phyloP scores from a whole-genome alignment of 2,113 vertebrate genomes.

The Candoia aspera region DNA sequence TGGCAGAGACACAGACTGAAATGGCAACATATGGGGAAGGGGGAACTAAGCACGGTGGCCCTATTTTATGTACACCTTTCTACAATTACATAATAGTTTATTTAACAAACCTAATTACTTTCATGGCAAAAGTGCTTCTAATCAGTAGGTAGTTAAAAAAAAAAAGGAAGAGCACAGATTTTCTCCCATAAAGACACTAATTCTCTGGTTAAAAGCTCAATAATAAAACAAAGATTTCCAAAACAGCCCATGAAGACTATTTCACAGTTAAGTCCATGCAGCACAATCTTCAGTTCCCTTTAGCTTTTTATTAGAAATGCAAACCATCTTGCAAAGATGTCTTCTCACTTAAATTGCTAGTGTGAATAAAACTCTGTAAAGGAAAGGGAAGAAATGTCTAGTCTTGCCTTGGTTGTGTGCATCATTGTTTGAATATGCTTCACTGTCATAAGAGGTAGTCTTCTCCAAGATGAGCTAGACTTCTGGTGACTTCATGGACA shows the following conservation, averaged over 20 bases:
- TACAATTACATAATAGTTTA: neutral
- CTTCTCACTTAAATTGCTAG: neutral
- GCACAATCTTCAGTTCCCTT: neutral
- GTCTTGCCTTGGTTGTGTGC: neutral
- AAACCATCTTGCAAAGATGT: neutral
- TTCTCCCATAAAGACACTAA: neutral
- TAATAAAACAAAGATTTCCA: neutral
- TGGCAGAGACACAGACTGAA: neutral
- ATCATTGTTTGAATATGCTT: neutral
- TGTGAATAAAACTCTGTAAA: neutral
- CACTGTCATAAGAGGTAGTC: neutral
- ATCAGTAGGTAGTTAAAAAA: neutral
- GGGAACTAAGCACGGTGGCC: neutral
- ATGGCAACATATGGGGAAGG: neutral
- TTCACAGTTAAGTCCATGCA: neutral
- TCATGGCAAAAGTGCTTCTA: neutral
- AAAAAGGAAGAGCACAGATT: neutral
- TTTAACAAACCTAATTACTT: neutral
- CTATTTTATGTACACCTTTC: neutral
- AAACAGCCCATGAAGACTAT: neutral
- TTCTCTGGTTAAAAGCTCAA: neutral
- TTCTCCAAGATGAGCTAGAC: neutral
- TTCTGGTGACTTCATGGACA: neutral
- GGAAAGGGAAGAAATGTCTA: neutral
- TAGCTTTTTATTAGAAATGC: neutral